A percentile compares a stretch with the other conserved stretches of the same genome.
phyloP scores from a whole-genome alignment of 1,140 invertebrate genomes.

The Anastrepha ludens region DNA sequence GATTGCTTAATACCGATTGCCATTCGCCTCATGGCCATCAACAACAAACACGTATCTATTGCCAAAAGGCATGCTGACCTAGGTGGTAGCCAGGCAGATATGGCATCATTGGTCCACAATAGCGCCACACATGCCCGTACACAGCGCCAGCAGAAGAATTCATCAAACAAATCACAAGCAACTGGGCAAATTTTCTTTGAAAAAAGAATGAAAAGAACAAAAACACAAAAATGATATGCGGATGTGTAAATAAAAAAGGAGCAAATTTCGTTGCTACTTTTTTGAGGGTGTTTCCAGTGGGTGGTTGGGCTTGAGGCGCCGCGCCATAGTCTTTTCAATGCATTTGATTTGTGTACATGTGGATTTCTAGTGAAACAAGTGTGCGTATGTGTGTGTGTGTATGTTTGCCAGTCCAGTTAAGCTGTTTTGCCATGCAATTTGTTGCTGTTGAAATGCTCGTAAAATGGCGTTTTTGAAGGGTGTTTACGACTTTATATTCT shows the following conservation, averaged over 20 bases:
- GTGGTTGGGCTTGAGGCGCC: not conserved
- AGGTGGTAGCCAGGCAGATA: not conserved
- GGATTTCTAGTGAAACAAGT: not conserved
- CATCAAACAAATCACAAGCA: constrained; percentile 44
- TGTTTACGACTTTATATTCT: constrained; percentile 36
- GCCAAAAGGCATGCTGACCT: not conserved
- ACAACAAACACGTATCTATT: not conserved
- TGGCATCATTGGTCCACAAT: constrained; percentile 15
- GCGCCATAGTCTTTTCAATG: no score
- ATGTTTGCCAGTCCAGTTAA: not conserved
- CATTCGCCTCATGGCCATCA: not conserved
- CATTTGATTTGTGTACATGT: not conserved
- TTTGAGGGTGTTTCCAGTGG: constrained; percentile 30
- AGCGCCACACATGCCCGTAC: not conserved
- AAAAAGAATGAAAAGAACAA: not conserved
- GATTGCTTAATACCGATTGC: constrained; percentile 2
- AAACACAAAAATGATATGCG: not conserved
- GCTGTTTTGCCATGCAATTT: constrained; percentile 39
- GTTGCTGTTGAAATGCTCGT: constrained; percentile 24
- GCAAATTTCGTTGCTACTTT: not conserved
- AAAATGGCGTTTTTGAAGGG: constrained; percentile 42
- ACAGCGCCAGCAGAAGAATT: not conserved
- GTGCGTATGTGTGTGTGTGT: not conserved
- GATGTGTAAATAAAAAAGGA: not conserved
- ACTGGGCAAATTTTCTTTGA: not conserved